Base-by-base conservation (phyloP, 2,888 invertebrate species). In the Linyphia triangularis region DNA sequence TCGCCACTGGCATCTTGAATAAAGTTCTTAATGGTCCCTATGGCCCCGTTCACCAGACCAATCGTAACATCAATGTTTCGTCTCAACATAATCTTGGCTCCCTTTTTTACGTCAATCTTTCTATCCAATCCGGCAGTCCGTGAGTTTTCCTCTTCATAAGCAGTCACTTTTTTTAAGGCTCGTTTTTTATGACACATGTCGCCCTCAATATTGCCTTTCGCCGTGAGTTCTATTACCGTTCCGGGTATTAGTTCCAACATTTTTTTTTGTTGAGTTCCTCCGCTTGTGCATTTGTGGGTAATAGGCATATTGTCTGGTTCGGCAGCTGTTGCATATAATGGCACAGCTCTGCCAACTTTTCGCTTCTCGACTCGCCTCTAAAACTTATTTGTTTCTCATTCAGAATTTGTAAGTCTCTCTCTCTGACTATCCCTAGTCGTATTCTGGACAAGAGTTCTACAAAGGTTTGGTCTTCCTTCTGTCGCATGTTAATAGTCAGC, bases 31-130 rank as follows among this genome's bases (percentile, higher is more conserved):
- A 70, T 24, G 16, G 13, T 22, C n/a, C 81, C 81, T 28, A 82
- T 70, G 6, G 81, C 9, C 9, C 57, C 69, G 37, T 82, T 82
- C 22, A 82, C 81, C 13, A 82, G 30, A 19, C 81, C 81, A 13
- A 43, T 13, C 5, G 0, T 30, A 5, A 82, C 70, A 7, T 82
- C 70, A 59, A 70, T 82, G 57, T 51, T 69, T n/a, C 70, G 7
- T 13, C 69, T 28, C 16, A 70, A 10, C 43, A 43, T 43, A 10
- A 43, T 7, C 13, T 43, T 43, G 4, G 43, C 43, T 10, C 43
- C 43, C 13, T 43, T 4, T 43, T 43, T 43, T 2, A 43, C 43
- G 7, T 43, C 43, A 43, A 43, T 43, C 13, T 43, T 43, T 16
- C 16, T 43, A 43, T 43, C 43, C 43, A 43, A 16, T 43, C 43